These are phyloP conservation scores for Erythrolamprus reginae DNA, from an alignment of 2,113 vertebrate genomes.

Conservation along the genomic window DNA sequence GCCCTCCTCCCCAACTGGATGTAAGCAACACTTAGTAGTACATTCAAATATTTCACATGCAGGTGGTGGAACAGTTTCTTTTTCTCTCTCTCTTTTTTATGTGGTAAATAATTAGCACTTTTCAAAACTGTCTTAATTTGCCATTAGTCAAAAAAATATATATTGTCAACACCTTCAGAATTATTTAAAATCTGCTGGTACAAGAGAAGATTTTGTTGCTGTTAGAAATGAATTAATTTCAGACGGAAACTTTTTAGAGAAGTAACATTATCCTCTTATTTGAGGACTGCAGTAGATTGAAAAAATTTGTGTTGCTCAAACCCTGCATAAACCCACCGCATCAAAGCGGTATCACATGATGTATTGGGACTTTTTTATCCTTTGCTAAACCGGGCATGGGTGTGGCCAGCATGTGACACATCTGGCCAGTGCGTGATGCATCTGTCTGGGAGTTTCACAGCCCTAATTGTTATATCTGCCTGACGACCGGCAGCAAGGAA, in stretches of 20 bases:
- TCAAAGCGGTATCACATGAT: too few relatives aligned
- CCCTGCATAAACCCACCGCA: background rate
- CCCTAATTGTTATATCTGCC: too few relatives aligned
- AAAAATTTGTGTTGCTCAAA: background rate
- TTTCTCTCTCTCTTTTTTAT: background rate
- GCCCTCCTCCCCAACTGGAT: background rate
- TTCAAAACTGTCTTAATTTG: constrained; percentile 15
- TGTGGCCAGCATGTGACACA: too few relatives aligned
- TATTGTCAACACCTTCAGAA: background rate
- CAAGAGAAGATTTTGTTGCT: background rate
- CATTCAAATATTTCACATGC: constrained; percentile 1
- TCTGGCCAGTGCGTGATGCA: too few relatives aligned
- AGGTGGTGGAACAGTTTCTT: background rate
- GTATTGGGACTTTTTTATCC: too few relatives aligned
- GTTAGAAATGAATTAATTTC: background rate
- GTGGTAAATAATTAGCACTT: constrained; percentile 1
- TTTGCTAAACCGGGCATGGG: too few relatives aligned
- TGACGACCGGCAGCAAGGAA: too few relatives aligned
- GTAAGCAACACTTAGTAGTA: constrained; percentile 7
- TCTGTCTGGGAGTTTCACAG: too few relatives aligned
- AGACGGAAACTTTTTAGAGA: background rate
- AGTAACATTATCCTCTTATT: background rate
- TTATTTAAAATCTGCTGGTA: background rate
- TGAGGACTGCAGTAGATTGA: background rate
- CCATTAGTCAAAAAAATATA: constrained; percentile 2